Evolutionary conservation across 2,797 vertebrate species (phyloP).

Genomic region (Lophura swinhoii): DNA sequence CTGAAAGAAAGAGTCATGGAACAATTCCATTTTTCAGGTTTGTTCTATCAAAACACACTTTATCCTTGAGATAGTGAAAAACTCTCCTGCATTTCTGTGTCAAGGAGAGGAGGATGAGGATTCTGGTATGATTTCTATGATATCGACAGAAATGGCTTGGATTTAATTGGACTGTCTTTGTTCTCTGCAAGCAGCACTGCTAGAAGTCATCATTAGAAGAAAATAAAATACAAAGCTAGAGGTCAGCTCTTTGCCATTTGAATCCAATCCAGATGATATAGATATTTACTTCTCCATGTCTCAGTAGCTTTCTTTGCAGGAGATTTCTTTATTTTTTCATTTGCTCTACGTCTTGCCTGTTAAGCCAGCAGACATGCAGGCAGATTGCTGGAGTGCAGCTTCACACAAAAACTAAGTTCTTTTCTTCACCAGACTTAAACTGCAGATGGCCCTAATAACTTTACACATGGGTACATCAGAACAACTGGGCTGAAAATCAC

Average conservation of each 20-base stretch:
- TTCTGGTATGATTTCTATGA: neutral
- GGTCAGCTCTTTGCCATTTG: constrained; percentile 38
- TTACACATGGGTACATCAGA: constrained; percentile 43
- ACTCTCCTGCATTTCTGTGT: neutral
- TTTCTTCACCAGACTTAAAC: constrained; percentile 9
- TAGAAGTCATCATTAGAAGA: constrained; percentile 27
- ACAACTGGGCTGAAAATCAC: constrained; percentile 44
- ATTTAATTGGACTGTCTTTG: constrained; percentile 50
- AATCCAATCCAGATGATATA: constrained; percentile 57
- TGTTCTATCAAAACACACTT: neutral
- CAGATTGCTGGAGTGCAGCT: constrained; percentile 10
- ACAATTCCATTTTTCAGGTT: neutral
- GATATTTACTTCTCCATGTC: constrained; percentile 49
- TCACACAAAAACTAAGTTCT: constrained; percentile 2
- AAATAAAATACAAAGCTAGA: constrained; percentile 4
- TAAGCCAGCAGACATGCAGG: neutral
- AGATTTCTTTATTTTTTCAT: constrained; percentile 50
- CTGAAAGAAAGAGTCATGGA: neutral
- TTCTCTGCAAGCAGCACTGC: constrained; percentile 49
- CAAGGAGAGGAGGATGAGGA: neutral
- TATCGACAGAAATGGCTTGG: neutral
- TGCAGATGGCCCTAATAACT: constrained; percentile 21
- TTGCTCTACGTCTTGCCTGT: neutral
- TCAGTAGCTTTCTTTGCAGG: constrained; percentile 58
- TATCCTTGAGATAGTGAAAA: neutral